Evolutionary conservation across 37 sponge, comb jelly and placozoan genomes (phyloP).

Genomic region (Theonella swinhoei): DNA sequence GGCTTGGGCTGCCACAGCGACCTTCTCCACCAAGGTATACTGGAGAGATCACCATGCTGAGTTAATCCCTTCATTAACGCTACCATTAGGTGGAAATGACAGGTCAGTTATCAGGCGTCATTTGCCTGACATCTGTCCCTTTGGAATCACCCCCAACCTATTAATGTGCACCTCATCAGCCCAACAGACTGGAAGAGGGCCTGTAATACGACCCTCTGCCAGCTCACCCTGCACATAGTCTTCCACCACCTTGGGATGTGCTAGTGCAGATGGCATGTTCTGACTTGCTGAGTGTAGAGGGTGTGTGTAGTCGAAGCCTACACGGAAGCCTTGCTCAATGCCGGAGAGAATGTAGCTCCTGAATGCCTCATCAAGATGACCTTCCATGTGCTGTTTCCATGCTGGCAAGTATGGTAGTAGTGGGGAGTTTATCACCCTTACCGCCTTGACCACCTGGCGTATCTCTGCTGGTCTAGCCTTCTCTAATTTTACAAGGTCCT

Average conservation of each 20-base stretch:
- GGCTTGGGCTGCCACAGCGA: conserved; percentile 3
- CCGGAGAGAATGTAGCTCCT: not conserved
- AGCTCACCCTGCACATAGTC: conserved; percentile 11
- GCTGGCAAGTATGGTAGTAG: not conserved
- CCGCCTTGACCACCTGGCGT: not conserved
- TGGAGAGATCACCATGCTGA: conserved; percentile 9
- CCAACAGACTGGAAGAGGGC: not conserved
- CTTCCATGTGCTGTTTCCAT: not conserved
- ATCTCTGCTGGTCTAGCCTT: not conserved
- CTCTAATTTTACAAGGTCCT: not conserved
- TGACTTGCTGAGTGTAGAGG: not conserved
- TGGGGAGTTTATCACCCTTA: not conserved
- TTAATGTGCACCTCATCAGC: not conserved
- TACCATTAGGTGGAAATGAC: conserved; percentile 1
- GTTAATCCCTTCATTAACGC: conserved; percentile 35
- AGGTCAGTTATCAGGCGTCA: conserved; percentile 37
- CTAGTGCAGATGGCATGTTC: conserved; percentile 5
- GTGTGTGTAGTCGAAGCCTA: not conserved
- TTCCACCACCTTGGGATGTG: conserved; percentile 3
- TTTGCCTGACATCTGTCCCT: conserved; percentile 13
- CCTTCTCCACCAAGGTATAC: conserved; percentile 24
- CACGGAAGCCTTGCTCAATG: not conserved
- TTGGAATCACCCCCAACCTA: conserved; percentile 34
- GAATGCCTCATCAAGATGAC: not conserved
- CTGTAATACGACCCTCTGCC: not conserved